Evolutionary conservation across 2,888 invertebrate species (phyloP).

Genomic region (Drosophila parthenogenetica): DNA sequence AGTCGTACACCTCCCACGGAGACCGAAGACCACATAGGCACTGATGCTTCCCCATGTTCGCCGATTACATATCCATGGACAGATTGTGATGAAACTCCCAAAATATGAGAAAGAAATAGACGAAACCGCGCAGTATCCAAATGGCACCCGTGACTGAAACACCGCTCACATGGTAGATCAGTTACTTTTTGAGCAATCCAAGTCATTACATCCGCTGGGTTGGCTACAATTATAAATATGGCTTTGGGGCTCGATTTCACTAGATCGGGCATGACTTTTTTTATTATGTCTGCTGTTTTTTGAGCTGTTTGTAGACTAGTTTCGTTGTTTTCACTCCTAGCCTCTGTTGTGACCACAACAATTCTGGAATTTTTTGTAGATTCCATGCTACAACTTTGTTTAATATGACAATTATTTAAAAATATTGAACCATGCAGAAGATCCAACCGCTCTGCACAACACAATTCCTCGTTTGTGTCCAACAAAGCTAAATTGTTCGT

Average conservation of each 20-base stretch:
- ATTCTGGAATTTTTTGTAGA: conserved; percentile 91
- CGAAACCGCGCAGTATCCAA: conserved; percentile 95
- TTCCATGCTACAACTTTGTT: conserved; percentile 88
- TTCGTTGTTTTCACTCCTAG: conserved; percentile 92
- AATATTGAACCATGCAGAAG: conserved; percentile 90
- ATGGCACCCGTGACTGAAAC: conserved; percentile 95
- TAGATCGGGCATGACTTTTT: conserved; percentile 89
- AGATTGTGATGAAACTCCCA: conserved; percentile 91
- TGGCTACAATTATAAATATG: conserved; percentile 92
- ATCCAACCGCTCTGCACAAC: conserved; percentile 77
- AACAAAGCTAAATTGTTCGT: conserved; percentile 91
- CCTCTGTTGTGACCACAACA: conserved; percentile 94
- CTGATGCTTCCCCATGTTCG: conserved; percentile 94
- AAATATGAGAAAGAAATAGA: conserved; percentile 91
- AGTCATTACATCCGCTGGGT: conserved; percentile 94
- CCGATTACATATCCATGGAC: conserved; percentile 95
- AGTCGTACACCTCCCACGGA: conserved; percentile 93
- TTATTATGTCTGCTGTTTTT: conserved; percentile 93
- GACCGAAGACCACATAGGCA: conserved; percentile 95
- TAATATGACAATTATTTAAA: conserved; percentile 90
- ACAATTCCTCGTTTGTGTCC: conserved; percentile 91
- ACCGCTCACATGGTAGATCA: conserved; percentile 92
- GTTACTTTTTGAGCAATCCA: conserved; percentile 95
- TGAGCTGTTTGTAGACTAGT: conserved; percentile 91
- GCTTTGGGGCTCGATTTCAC: conserved; percentile 90